Percentiles rank a stretch among this genome's conserved stretches.
Evolutionary conservation across 35 echinoderm and acorn worm genomes (phyloP).

Genomic region (Stichopus chloronotus): DNA sequence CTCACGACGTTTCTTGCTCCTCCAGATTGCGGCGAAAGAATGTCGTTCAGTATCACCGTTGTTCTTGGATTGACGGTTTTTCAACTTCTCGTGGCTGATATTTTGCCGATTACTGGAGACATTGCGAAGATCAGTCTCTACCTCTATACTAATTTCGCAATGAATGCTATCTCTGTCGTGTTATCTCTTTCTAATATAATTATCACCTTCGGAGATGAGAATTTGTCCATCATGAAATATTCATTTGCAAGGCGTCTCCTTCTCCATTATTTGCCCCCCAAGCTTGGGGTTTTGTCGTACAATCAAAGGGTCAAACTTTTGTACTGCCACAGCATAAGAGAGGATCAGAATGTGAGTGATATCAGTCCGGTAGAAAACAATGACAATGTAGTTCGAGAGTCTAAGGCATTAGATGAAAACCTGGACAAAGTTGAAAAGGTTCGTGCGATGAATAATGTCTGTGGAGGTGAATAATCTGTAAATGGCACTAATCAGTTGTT

Average conservation of each 20-base stretch:
- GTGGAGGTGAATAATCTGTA: too few species aligned
- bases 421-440: too few species aligned
- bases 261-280: background rate
- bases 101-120: conserved; percentile 9
- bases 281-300: background rate
- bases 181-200: background rate
- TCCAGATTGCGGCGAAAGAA: conserved; percentile 38
- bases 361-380: too few species aligned
- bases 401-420: too few species aligned
- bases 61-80: conserved; percentile 52
- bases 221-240: background rate
- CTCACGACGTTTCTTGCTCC: conserved; percentile 17
- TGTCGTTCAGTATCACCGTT: conserved; percentile 29
- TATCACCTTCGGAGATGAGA: conserved; percentile 1
- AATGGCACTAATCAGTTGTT: too few species aligned
- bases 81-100: conserved; percentile 45
- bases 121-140: background rate
- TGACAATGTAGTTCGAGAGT: too few species aligned
- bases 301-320: background rate
- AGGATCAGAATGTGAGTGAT: too few species aligned
- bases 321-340: too few species aligned
- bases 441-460: too few species aligned
- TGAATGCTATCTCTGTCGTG: background rate
- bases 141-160: background rate
- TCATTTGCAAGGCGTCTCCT: background rate